Conservation (phyloP, 1,140 invertebrate species). For the Brachionus asplanchnoidis region DNA sequence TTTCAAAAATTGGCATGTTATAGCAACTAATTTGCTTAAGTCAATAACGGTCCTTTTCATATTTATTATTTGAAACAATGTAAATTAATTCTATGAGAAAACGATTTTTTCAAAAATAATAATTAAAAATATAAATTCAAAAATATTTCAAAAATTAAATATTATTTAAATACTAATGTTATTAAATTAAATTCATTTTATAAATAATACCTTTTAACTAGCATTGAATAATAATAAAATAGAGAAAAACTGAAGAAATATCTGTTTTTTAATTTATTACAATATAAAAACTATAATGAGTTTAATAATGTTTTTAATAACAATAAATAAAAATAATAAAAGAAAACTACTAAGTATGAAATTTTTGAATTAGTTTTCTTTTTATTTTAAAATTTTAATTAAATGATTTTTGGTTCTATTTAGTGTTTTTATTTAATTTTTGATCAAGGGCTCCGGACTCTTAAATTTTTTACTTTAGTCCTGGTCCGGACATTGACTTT, state of each 20-base stretch:
- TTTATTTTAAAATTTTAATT: background rate
- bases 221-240: background rate
- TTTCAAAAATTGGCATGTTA: no score
- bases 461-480: no score
- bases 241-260: background rate
- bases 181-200: background rate
- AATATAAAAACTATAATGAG: background rate
- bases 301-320: background rate
- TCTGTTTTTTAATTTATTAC: background rate
- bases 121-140: no score
- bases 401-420: background rate
- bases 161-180: background rate
- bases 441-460: no score
- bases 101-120: no score
- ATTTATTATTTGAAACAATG: no score
- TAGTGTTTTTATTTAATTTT: no score
- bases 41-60: no score
- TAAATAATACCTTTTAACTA: background rate
- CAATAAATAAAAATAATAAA: background rate
- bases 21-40: no score
- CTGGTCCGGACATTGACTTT: no score
- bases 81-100: no score
- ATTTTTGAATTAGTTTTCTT: background rate
- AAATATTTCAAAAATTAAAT: background rate
- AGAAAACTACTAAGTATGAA: background rate